Base-by-base conservation (phyloP, 2,113 vertebrate genomes). In the Numida meleagris region DNA sequence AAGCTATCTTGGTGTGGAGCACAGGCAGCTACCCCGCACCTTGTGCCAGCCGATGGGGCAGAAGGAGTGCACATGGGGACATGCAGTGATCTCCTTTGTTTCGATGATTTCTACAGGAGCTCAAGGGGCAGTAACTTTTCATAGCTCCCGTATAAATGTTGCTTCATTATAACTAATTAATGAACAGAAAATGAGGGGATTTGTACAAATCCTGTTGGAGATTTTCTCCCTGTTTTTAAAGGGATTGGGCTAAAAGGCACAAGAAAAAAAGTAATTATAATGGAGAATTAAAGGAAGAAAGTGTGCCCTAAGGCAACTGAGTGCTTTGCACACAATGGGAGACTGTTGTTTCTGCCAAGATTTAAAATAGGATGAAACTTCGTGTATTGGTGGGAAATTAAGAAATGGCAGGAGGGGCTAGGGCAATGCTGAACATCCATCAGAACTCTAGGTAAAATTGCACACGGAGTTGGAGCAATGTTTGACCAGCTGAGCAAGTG, bases 181-280 rank as follows among this genome's bases (percentile, higher is more conserved):
- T 83, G 58, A 34, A 27, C 20, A 17, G 36, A 75, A 95, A 96
- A 97, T 93, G 7, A 55, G 87, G 62, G 70, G 42, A 91, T 94
- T 86, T 90, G 48, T 76, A 50, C 55, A 59, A 81, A 94, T 91
- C 72, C 40, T 73, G 58, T 92, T 95, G 89, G 4, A 55, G 94
- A 94, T 89, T 81, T 31, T 90, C 58, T 83, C 50, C 0, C 92
- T 82, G 0, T n/a, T 95, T 95, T 90, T 78, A 89, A 74, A 80
- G 79, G 34, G 76, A 81, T 94, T 48, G 2, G 43, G 82, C 78
- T 65, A 78, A 83, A 91, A 95, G 76, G 48, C 50, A 40, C 4
- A 33, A 94, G 88, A 95, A 96, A 95, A 85, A 79, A 91, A 50
- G 48, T 58, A 45, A 61, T 79, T 94, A 82, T 95, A 70, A 74